A percentile compares a stretch with the other conserved stretches of the same genome.
phyloP scores from a whole-genome alignment of 1,140 invertebrate genomes.

The silkworm (Bombyx mori) region DNA sequence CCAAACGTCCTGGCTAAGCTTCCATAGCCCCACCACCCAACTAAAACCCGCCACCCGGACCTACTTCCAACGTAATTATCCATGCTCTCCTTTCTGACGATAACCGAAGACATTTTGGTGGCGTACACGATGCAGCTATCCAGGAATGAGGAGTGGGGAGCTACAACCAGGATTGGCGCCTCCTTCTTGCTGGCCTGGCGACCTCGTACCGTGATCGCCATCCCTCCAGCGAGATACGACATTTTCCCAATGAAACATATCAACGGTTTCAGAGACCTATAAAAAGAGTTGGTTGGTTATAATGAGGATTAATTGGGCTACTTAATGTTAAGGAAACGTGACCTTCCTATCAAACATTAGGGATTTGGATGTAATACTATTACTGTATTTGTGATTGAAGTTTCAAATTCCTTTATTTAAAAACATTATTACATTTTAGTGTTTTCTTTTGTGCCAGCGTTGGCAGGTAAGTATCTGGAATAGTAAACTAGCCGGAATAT shows the following conservation, averaged over 20 bases:
- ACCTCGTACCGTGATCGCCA: conserved; percentile 84
- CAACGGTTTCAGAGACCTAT: conserved; percentile 74
- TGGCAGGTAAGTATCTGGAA: too few relatives aligned
- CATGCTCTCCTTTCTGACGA: conserved; percentile 83
- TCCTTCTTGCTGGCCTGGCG: conserved; percentile 79
- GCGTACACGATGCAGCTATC: conserved; percentile 88
- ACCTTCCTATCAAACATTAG: too few relatives aligned
- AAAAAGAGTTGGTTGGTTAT: neutral
- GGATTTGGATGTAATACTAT: too few relatives aligned
- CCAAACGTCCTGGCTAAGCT: neutral
- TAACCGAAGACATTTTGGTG: conserved; percentile 83
- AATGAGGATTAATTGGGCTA: too few relatives aligned
- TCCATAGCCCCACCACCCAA: conserved; percentile 12
- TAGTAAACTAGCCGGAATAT: too few relatives aligned
- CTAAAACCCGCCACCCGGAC: conserved; percentile 38
- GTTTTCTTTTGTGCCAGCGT: too few relatives aligned
- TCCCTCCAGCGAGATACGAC: conserved; percentile 82
- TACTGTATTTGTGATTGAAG: too few relatives aligned
- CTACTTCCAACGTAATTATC: conserved; percentile 90
- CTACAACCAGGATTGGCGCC: conserved; percentile 87
- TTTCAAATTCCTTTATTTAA: too few relatives aligned
- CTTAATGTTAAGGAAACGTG: too few relatives aligned
- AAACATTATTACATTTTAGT: too few relatives aligned
- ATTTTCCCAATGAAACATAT: conserved; percentile 80
- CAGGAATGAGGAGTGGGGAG: conserved; percentile 89